Evolutionary conservation across 2,113 vertebrate species (phyloP), one percentile per base, ranked within the genome.

Genomic region (Thryonomys swinderianus): DNA sequence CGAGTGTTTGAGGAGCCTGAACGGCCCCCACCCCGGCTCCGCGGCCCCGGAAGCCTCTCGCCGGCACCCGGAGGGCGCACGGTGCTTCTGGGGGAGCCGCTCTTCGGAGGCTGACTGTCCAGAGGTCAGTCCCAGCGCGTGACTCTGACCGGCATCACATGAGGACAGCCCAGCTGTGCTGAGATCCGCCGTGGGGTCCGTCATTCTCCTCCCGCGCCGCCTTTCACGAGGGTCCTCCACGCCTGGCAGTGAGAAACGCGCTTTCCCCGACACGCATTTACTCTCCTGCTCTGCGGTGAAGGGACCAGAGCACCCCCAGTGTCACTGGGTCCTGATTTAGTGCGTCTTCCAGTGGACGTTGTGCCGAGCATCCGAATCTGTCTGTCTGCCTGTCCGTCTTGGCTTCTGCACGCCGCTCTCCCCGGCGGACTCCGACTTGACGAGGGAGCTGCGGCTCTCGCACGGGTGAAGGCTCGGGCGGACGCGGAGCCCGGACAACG

Each of bases 361-460:
- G 23, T 3, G 66, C 48, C 85, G 40, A 86, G 79, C 71, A 84
- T 20, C 34, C 34, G 69, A 69, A 23, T 51, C 73, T 90, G 51
- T 37, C 12, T 18, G 20, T 57, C 55, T 17, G 17, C 20, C 53
- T 10, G 10, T 51, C 48, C 73, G 12, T 92, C 25, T n/a, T 17
- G 85, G 74, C 69, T 93, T 78, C 88, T 21, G 40, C 71, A 27
- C 71, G 14, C 2, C 4, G 69, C 37, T 20, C 23, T 74, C 23
- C 3, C 40, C 14, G 6, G 23, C 25, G 57, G 92, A 62, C 94
- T 79, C 78, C 78, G 83, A 80, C 73, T 71, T 1, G 2, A 13
- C 64, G 84, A 79, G 62, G 85, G 62, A 83, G 95, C 73, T 59
- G 53, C 57, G 23, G 89, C 5, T 84, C 86, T 82, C 94, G 95